Conservation (phyloP, 1,140 invertebrate genomes). For the Drosophila micromelanica region DNA sequence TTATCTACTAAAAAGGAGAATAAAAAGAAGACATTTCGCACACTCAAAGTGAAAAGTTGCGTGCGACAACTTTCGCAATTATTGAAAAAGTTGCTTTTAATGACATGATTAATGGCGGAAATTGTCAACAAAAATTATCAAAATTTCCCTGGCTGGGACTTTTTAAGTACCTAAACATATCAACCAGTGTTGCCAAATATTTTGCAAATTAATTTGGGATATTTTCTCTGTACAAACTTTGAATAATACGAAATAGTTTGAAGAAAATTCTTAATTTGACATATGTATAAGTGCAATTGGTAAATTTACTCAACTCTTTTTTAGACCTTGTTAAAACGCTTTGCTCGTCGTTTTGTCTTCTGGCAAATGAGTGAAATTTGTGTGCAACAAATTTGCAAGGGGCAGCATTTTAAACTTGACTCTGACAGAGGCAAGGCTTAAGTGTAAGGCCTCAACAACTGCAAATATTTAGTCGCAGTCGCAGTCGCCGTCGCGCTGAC, state of each 20-base stretch:
- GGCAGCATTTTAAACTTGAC: conserved; percentile 58
- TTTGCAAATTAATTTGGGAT: too few relatives aligned
- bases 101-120: conserved; percentile 38
- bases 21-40: conserved; percentile 19
- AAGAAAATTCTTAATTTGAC: too few relatives aligned
- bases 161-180: not conserved
- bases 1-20: conserved; percentile 37
- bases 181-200: too few relatives aligned
- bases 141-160: not conserved
- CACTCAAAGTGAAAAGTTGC: conserved; percentile 44
- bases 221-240: too few relatives aligned
- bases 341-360: conserved; percentile 21
- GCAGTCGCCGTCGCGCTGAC: conserved; percentile 45
- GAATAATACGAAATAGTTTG: too few relatives aligned
- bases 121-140: conserved; percentile 11
- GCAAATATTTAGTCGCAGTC: conserved; percentile 50
- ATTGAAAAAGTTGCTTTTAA: conserved; percentile 19
- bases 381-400: conserved; percentile 74
- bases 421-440: conserved; percentile 48
- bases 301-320: too few relatives aligned
- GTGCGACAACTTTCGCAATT: conserved; percentile 67
- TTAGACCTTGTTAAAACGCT: not conserved
- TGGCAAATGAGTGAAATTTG: conserved; percentile 71
- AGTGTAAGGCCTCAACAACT: conserved; percentile 36
- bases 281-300: not conserved